These are phyloP conservation scores for Strongylocentrotus purpuratus DNA, from an alignment of 35 echinoderm and acorn worm species.

Conservation along the genomic window DNA sequence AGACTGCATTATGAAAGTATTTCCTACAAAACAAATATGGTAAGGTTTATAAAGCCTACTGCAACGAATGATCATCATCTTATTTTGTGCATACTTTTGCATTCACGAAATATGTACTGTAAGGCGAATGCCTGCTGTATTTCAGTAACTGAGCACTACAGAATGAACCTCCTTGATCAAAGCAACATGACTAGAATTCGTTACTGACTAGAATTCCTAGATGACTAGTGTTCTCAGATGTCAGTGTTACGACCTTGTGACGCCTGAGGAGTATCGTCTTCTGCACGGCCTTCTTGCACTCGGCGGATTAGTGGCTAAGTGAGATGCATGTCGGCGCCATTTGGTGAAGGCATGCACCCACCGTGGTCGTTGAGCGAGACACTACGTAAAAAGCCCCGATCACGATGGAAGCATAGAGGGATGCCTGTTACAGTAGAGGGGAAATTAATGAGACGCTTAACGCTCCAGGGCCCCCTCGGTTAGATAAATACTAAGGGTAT, in stretches of 20 bases:
- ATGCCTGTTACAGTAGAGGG: not conserved
- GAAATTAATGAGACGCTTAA: not conserved
- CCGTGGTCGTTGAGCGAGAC: not conserved
- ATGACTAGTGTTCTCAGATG: not conserved
- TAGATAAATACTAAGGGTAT: not conserved
- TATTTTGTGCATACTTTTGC: too few species aligned
- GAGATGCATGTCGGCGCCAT: conserved; percentile 14
- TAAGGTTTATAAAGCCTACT: too few species aligned
- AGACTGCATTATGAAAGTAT: too few species aligned
- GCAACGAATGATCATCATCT: too few species aligned
- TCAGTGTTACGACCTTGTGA: not conserved
- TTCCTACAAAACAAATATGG: too few species aligned
- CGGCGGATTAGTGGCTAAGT: not conserved
- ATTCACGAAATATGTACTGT: not conserved
- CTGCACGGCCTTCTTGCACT: not conserved
- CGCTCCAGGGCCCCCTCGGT: not conserved
- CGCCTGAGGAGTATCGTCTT: not conserved
- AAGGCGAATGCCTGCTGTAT: not conserved
- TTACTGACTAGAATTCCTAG: not conserved
- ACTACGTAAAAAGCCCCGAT: not conserved
- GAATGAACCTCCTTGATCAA: not conserved
- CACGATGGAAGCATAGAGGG: not conserved
- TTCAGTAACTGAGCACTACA: not conserved
- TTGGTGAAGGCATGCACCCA: not conserved
- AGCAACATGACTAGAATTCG: not conserved